Base-by-base conservation (phyloP, 2,113 vertebrate genomes). In the Myrmophylax atrothorax region DNA sequence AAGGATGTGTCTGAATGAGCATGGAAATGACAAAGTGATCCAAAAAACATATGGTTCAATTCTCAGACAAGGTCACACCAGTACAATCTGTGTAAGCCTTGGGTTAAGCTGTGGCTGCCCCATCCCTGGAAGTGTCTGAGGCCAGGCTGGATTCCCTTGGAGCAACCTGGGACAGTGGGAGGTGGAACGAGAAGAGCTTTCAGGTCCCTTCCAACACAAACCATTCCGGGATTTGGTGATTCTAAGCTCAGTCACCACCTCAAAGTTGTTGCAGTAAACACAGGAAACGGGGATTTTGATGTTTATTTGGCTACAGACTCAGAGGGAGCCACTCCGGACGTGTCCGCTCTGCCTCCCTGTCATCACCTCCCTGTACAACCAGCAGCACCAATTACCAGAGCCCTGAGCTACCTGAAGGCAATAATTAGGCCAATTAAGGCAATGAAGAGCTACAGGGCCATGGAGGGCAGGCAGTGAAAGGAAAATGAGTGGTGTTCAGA, bases 21-120 rank as follows among this genome's bases (percentile, higher is more conserved):
- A 23, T 1, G 3, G 2, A 70, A 81, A 29, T 3, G 64, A 64
- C 10, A 69, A 44, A 87, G 0, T 2, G 22, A 80, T 44, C 20
- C 60, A 56, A 93, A 20, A 4, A 60, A 70, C 23, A 22, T 0
- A 22, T 1, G 31, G 24, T 11, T 68, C 17, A 22, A 49, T 69
- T 70, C 77, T 18, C 5, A 79, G 49, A 15, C 29, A 29, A 76
- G 67, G 37, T 52, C 73, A 52, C 28, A 52, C 16, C 76, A 62
- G 63, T 7, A 11, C 11, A 76, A 2, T 10, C 14, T 17, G 33
- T 26, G 18, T 3, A 37, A 1, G 0, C 13, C 47, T 14, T 23
- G 44, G 17, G 15, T 55, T 24, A 11, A 85, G 14, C 16, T 62
- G 78, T 53, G 46, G 13, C 28, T 82, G 46, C 16, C 28, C 38